Percentiles rank a stretch among this genome's conserved stretches.
Conservation (phyloP, 2,888 invertebrate species). For the Bursaphelenchus okinawaensis region DNA sequence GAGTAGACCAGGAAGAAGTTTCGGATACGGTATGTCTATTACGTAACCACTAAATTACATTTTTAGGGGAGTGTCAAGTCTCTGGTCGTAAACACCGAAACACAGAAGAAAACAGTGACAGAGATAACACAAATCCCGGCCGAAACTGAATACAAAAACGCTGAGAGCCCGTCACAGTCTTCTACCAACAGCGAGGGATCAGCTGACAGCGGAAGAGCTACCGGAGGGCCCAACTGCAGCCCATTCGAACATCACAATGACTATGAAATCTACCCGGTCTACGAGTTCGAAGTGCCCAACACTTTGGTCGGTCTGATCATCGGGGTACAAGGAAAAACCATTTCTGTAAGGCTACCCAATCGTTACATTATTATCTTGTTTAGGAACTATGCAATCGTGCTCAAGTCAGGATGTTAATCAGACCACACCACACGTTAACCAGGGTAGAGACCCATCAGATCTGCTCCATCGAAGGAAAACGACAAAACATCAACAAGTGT, state of each 20-base stretch:
- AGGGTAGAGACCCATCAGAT: slow-evolving; percentile 55
- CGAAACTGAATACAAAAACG: slow-evolving; percentile 28
- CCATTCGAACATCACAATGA: slow-evolving; percentile 25
- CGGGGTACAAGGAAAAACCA: slow-evolving; percentile 56
- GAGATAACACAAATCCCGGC: background rate
- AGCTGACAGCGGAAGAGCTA: slow-evolving; percentile 55
- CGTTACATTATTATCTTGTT: background rate
- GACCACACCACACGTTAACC: slow-evolving; percentile 49
- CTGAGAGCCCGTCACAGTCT: slow-evolving; percentile 32
- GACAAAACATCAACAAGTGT: slow-evolving; percentile 55
- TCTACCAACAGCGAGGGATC: slow-evolving; percentile 45
- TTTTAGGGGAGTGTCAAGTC: background rate
- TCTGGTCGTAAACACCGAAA: background rate
- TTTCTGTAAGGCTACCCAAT: slow-evolving; percentile 38
- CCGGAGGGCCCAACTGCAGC: slow-evolving; percentile 41
- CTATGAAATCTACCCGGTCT: slow-evolving; percentile 38
- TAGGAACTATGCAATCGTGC: slow-evolving; percentile 53
- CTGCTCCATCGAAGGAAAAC: slow-evolving; percentile 55
- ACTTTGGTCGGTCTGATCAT: slow-evolving; percentile 57
- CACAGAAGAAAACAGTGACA: background rate
- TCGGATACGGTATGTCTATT: background rate
- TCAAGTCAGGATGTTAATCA: slow-evolving; percentile 52
- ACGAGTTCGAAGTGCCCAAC: slow-evolving; percentile 58
- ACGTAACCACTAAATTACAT: background rate
- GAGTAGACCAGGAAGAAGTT: background rate